Conservation (phyloP, 2,113 vertebrate species). For the Trachemys scripta region DNA sequence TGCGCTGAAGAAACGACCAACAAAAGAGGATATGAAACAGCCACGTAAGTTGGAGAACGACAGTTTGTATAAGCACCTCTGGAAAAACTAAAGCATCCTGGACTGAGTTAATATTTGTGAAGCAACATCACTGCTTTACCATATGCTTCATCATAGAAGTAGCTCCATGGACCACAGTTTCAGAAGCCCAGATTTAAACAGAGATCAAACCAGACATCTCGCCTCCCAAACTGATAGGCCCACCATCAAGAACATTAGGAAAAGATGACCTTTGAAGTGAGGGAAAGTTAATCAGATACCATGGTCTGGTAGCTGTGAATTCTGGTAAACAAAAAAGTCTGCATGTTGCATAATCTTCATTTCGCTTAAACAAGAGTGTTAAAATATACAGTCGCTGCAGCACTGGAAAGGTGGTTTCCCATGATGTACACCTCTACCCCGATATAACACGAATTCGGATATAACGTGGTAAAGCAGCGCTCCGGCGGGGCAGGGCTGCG, state of each 20-base stretch:
- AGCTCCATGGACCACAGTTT: slow-evolving; percentile 50
- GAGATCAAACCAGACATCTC: slow-evolving; percentile 64
- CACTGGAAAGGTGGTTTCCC: slow-evolving; percentile 33
- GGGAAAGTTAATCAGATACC: slow-evolving; percentile 61
- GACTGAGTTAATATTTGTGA: slow-evolving; percentile 47
- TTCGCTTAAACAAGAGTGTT: slow-evolving; percentile 50
- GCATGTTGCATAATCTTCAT: slow-evolving; percentile 51
- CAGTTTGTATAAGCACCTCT: slow-evolving; percentile 54
- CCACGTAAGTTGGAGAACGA: neutral
- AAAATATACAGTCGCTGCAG: slow-evolving; percentile 35
- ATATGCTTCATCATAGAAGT: neutral
- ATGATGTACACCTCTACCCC: neutral
- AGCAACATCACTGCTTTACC: slow-evolving; percentile 52
- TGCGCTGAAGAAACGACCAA: slow-evolving; percentile 46
- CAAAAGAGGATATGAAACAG: slow-evolving; percentile 47
- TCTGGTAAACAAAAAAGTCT: slow-evolving; percentile 39
- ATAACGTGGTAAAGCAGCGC: too few relatives aligned
- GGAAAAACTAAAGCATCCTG: slow-evolving; percentile 39
- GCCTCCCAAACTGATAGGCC: slow-evolving; percentile 50
- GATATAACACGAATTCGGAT: too few relatives aligned
- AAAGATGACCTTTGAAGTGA: slow-evolving; percentile 67
- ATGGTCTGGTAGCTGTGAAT: slow-evolving; percentile 19
- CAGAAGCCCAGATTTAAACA: slow-evolving; percentile 67
- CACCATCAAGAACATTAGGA: slow-evolving; percentile 48
- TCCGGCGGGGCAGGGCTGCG: too few relatives aligned